Conservation (phyloP, 2,888 invertebrate genomes). For the Drosophila rellima region DNA sequence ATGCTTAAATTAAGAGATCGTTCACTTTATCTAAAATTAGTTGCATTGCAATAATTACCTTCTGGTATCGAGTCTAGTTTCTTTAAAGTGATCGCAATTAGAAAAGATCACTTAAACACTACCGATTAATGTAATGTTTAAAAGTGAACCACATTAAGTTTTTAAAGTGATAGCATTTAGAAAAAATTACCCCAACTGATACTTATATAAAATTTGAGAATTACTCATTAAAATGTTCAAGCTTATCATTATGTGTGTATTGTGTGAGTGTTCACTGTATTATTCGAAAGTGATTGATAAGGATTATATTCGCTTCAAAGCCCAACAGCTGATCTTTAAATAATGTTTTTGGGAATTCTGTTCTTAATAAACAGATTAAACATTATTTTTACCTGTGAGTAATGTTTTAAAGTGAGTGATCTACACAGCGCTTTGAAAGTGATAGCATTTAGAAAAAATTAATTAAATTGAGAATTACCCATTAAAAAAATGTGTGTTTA, state of each 20-base stretch:
- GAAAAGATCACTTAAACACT: not conserved
- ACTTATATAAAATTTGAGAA: conserved; percentile 1
- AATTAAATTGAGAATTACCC: no score
- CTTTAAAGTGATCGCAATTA: not conserved
- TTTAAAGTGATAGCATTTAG: not conserved
- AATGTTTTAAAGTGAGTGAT: no score
- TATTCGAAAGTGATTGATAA: conserved; percentile 8
- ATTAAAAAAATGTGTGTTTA: not conserved
- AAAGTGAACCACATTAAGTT: not conserved
- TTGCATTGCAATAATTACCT: no score
- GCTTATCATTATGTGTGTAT: conserved; percentile 5
- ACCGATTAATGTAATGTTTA: not conserved
- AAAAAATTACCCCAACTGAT: not conserved
- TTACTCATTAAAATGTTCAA: conserved; percentile 6
- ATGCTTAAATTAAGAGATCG: not conserved
- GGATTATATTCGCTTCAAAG: not conserved
- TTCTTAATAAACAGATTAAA: no score
- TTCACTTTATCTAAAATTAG: not conserved
- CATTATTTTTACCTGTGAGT: no score
- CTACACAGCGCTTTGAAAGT: no score
- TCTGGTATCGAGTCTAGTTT: no score
- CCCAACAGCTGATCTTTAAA: no score
- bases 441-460: no score
- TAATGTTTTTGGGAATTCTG: not conserved
- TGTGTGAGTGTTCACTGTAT: not conserved